A percentile compares a stretch with the other conserved stretches of the same genome.
Evolutionary conservation across 2,888 invertebrate species (phyloP).

Genomic region (Coremacera marginata): DNA sequence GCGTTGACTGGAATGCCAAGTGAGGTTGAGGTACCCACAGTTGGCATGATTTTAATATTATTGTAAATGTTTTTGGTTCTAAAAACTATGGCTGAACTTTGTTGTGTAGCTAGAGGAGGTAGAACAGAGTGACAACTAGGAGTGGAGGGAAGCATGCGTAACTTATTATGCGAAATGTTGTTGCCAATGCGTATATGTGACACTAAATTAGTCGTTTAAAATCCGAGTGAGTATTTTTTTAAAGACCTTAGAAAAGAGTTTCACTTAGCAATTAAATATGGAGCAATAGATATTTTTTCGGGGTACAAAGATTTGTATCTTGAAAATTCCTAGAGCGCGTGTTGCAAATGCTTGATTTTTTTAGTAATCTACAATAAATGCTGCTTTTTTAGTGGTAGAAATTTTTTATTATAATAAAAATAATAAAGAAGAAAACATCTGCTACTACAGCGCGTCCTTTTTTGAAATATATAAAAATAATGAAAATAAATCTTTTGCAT

Average conservation of each 20-base stretch:
- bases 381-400: not conserved
- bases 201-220: not conserved
- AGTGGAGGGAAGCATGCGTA: no score
- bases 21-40: not conserved
- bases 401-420: not conserved
- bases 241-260: not conserved
- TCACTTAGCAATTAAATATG: not conserved
- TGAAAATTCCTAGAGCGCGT: not conserved
- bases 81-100: not conserved
- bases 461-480: not conserved
- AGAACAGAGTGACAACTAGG: not conserved
- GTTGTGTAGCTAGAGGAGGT: not conserved
- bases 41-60: not conserved
- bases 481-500: constrained; percentile 4
- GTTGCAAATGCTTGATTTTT: no score
- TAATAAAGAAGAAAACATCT: not conserved
- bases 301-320: not conserved
- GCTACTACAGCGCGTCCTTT: not conserved
- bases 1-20: not conserved
- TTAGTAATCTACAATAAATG: no score
- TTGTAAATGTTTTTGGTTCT: not conserved
- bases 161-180: not conserved
- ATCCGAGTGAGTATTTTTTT: not conserved
- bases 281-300: not conserved
- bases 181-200: not conserved